Conservation (phyloP, 2,113 vertebrate species). For the Pseudopodoces humilis region DNA sequence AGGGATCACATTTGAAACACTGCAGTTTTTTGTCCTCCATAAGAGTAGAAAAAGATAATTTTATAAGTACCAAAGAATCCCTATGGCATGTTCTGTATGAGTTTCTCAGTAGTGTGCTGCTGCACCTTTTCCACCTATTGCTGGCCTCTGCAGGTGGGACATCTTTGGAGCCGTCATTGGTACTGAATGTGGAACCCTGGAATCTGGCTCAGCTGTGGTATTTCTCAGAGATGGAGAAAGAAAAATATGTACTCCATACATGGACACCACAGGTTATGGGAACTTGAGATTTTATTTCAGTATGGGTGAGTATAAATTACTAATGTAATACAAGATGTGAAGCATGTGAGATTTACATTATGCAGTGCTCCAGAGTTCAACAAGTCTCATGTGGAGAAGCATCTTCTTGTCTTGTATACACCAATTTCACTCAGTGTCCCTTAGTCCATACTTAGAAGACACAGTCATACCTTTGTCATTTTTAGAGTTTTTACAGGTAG, state of each 20-base stretch:
- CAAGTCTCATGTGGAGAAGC: neutral
- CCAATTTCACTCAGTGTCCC: neutral
- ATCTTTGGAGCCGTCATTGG: conserved; percentile 85
- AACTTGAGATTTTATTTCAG: conserved; percentile 94
- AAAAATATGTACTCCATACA: conserved; percentile 89
- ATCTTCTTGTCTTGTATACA: neutral
- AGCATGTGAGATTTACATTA: neutral
- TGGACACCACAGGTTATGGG: conserved; percentile 91
- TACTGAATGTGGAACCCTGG: conserved; percentile 89
- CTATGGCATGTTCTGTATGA: neutral
- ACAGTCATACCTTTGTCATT: neutral
- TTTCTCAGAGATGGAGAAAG: conserved; percentile 90
- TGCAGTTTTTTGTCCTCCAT: neutral
- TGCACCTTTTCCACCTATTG: neutral
- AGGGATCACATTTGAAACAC: neutral
- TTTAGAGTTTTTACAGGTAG: neutral
- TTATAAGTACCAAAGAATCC: neutral
- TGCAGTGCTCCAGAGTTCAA: neutral
- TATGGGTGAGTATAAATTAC: conserved; percentile 83
- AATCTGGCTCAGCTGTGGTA: conserved; percentile 88
- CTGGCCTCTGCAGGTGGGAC: conserved; percentile 81
- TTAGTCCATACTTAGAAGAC: neutral
- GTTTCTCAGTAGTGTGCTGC: neutral
- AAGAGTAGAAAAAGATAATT: neutral
- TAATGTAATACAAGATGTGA: neutral